Evolutionary conservation across 35 echinoderm and acorn worm species (phyloP).

Genomic region (Chiridota heheva): DNA sequence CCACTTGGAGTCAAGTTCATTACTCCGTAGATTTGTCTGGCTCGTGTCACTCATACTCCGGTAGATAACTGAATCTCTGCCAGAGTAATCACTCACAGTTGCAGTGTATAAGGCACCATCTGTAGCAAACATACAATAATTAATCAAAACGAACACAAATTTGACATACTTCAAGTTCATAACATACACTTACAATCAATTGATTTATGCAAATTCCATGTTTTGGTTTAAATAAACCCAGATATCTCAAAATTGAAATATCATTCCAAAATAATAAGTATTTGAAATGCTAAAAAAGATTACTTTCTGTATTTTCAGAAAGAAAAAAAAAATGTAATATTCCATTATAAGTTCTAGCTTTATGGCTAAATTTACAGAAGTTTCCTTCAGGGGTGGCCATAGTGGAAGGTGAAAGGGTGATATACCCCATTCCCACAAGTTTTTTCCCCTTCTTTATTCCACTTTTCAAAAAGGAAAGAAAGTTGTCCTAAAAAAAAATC

Average conservation of each 20-base stretch:
- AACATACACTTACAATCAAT: no score
- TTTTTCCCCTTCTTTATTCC: no score
- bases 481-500: no score
- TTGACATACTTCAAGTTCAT: background rate
- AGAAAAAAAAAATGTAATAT: no score
- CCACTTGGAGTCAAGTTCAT: slow-evolving; percentile 78
- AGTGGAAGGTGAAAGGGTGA: no score
- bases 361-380: no score
- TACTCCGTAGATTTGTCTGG: slow-evolving; percentile 19
- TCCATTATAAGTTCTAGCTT: no score
- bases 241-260: background rate
- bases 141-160: background rate
- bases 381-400: no score
- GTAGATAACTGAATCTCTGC: slow-evolving; percentile 62
- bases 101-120: slow-evolving; percentile 76
- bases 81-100: slow-evolving; percentile 63
- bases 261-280: background rate
- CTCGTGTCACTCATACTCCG: slow-evolving; percentile 37
- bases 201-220: no score
- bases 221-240: background rate
- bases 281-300: background rate
- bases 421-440: no score
- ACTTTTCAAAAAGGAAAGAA: no score
- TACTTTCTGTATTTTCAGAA: background rate
- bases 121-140: slow-evolving; percentile 5